Evolutionary conservation across 2,113 vertebrate genomes (phyloP), one percentile per base, ranked within the genome.

Genomic region (Chauna torquata): DNA sequence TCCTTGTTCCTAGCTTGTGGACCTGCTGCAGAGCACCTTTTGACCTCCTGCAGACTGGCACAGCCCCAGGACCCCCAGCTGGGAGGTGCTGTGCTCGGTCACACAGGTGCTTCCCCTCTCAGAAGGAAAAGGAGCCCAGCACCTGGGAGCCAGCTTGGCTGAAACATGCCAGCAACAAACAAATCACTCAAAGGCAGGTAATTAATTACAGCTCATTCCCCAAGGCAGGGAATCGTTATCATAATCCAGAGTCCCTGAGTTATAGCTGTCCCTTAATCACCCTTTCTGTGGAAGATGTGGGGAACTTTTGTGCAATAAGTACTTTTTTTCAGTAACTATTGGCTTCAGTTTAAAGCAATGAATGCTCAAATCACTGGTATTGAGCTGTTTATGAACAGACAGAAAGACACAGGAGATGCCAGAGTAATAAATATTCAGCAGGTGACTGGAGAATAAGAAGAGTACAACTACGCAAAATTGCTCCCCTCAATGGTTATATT

Each of bases 351-450:
- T 94, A 79, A 92, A 94, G 84, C 2, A 0, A 44, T 70, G 90
- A 91, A 87, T 85, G 40, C 70, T 95, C 68, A 75, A 47, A 92
- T 80, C 58, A 85, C 69, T 54, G 36, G n/a, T 75, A 84, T 61
- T 91, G 94, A 93, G 69, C 36, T 87, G 69, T 84, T 89, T 76
- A 84, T 76, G 82, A 93, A 69, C 74, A 86, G 71, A 62, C 24
- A 86, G 70, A 88, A 82, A 94, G n/a, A 61, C 44, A 1, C 50
- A 40, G 89, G 72, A 82, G 76, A 77, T 2, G 3, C 47, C 61
- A 59, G 27, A 71, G 61, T 62, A 55, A 94, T 94, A 88, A 88
- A 91, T 91, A 92, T 90, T 86, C 90, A 88, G 64, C 82, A 91
- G 70, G 47, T 91, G 75, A 42, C 58, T 85, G 30, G 77, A 86